Evolutionary conservation across 2,797 vertebrate species (phyloP).

Genomic region (Lindbergichthys nudifrons): DNA sequence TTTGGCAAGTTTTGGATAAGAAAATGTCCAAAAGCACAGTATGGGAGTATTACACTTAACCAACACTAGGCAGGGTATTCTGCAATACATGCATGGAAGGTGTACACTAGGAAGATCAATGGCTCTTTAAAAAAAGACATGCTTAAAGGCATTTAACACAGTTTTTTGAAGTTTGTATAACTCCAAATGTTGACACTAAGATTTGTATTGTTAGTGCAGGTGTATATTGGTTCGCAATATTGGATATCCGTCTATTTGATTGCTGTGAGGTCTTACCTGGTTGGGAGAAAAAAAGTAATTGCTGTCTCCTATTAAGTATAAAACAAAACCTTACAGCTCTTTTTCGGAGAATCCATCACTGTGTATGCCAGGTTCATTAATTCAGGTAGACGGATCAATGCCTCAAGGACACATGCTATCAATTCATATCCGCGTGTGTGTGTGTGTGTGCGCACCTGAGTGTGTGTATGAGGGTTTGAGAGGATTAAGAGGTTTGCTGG

Average conservation of each 20-base stretch:
- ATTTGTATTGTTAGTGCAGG: background rate
- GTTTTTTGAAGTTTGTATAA: background rate
- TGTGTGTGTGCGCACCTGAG: background rate
- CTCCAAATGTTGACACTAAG: background rate
- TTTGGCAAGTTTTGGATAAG: no score
- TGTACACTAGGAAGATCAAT: no score
- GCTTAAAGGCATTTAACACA: background rate
- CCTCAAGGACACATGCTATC: conserved; percentile 57
- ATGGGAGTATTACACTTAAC: no score
- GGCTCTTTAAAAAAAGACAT: no score
- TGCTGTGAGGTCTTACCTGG: background rate
- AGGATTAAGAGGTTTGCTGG: conserved; percentile 37
- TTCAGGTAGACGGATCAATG: conserved; percentile 68
- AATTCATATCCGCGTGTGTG: conserved; percentile 33
- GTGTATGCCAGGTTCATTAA: conserved; percentile 46
- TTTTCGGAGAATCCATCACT: conserved; percentile 39
- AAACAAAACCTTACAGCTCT: conserved; percentile 43
- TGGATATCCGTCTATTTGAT: background rate
- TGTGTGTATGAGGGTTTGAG: background rate
- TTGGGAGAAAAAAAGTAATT: background rate
- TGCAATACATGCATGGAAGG: no score
- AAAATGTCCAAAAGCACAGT: no score
- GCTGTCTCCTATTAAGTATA: conserved; percentile 39
- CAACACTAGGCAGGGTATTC: no score
- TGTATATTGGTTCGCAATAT: background rate